Base-by-base conservation (phyloP, 2,888 invertebrate species). In the Drosophila kuntzei region DNA sequence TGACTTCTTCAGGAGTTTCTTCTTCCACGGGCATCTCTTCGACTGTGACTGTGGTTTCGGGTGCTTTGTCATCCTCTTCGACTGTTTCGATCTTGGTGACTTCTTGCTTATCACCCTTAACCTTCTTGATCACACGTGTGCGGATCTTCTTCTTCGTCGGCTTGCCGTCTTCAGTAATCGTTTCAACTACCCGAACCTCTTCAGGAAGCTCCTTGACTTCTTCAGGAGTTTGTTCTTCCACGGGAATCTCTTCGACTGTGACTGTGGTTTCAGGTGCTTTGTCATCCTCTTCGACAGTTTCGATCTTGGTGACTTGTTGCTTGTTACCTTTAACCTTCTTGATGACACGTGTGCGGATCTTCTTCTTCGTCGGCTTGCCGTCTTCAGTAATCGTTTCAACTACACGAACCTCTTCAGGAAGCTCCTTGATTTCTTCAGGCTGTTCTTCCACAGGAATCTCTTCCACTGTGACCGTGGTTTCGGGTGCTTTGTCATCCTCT, bases 201-300 rank as follows among this genome's bases (percentile, higher is more conserved):
- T 58, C 55, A 4, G 43, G 43, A 18, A 55, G 22, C 11, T 55
- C 44, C 25, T 34, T 55, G 25, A 44, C 8, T 44, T 55, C 41
- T n/a, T 32, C 54, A 3, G 49, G 47, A 9, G 7, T 8, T 14
- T 71, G 57, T 49, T 61, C 47, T 18, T 62, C 54, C 0, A 62
- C 18, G 5, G 34, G 41, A 25, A 49, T 47, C 12, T 62, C 62
- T 36, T 62, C 55, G 0, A 57, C 55, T 2, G 46, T 46, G 12
- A 57, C 57, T 1, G 57, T 57, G 1, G 57, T 57, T 27, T 46
- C 57, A 6, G 57, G 57, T 27, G 27, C 12, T 16, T 57, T 57
- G 57, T 57, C 57, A 46, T 57, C 57, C 14, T 57, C 57, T 37
- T 57, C 57, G 18, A 57, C 57, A 3, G 57, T 57, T 57, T 57